A percentile compares a stretch with the other conserved stretches of the same genome.
These are phyloP conservation scores for Sebastes jordani DNA, from an alignment of 2,797 vertebrate genomes.

Conservation along the genomic window DNA sequence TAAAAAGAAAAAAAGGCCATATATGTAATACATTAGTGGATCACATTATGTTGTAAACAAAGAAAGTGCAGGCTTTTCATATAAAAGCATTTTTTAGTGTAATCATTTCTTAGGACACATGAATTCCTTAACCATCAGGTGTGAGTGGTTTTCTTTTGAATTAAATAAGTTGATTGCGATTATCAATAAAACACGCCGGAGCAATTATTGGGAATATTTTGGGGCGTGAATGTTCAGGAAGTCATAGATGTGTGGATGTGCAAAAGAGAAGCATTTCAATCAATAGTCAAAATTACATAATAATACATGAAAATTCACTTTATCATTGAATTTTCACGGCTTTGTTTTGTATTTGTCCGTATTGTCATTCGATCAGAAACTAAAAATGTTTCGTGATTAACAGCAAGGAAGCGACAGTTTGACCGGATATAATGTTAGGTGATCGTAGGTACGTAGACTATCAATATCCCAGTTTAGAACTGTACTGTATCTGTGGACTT, in stretches of 20 bases:
- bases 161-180: neutral
- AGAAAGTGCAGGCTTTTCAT: constrained; percentile 89
- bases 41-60: constrained; percentile 57
- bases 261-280: neutral
- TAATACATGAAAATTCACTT: constrained; percentile 5
- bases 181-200: neutral
- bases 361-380: neutral
- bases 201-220: neutral
- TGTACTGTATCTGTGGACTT: constrained; percentile 63
- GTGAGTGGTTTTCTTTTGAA: neutral
- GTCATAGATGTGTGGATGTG: neutral
- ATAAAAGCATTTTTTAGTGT: constrained; percentile 66
- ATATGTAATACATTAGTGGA: constrained; percentile 51
- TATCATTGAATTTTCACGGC: constrained; percentile 26
- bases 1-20: constrained; percentile 7
- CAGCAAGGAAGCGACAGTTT: constrained; percentile 53
- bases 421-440: constrained; percentile 33
- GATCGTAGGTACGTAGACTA: constrained; percentile 38
- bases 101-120: constrained; percentile 1
- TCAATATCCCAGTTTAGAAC: constrained; percentile 37
- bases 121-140: neutral
- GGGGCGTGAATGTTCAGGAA: neutral
- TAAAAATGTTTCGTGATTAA: constrained; percentile 17
- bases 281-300: neutral
- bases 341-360: constrained; percentile 17